Evolutionary conservation across 2,797 vertebrate genomes (phyloP), one percentile per base, ranked within the genome.

Genomic region (Falco peregrinus): DNA sequence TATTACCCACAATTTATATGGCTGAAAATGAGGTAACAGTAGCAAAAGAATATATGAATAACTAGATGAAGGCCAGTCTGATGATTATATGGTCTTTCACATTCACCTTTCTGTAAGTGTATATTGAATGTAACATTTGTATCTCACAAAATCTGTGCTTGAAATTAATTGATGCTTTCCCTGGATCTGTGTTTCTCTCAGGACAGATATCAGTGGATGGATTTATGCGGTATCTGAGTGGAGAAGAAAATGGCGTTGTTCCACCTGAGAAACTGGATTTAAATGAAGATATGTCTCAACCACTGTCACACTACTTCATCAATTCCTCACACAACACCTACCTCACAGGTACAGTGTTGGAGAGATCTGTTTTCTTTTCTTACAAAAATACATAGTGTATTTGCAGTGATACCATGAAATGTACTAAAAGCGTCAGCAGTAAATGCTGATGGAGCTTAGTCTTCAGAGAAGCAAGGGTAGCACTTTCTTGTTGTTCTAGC

Each of bases 321-420:
- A 99, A 99, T 98, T 99, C 99, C 69, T 99, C 99, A 17, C 99
- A 99, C 97, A 99, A 99, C 98, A 99, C 99, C 96, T 99, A 99
- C 98, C 99, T 99, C 98, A 99, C 99, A 98, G 99, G 99, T 99
- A 97, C 37, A 16, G 20, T 45, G 39, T 22, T 47, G 35, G 47
- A 54, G 35, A 54, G 8, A 35, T n/a, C 24, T 19, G 2, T 17
- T 74, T 76, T 56, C 31, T 67, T 51, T 16, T 4, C n/a, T 75
- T 50, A 33, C 5, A 28, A 1, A 67, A 80, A 15, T 33, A 56
- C 11, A 15, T 25, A 59, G 48, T 4, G 0, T 31, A 26, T 84
- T 90, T 80, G 14, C 33, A 35, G 24, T 22, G 13, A 43, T 71
- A 26, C 35, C 6, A 2, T 29, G 37, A 80, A 81, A 64, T 53